Evolutionary conservation across 2,113 vertebrate species (phyloP).

Genomic region (Leptobrachium ailaonicum): DNA sequence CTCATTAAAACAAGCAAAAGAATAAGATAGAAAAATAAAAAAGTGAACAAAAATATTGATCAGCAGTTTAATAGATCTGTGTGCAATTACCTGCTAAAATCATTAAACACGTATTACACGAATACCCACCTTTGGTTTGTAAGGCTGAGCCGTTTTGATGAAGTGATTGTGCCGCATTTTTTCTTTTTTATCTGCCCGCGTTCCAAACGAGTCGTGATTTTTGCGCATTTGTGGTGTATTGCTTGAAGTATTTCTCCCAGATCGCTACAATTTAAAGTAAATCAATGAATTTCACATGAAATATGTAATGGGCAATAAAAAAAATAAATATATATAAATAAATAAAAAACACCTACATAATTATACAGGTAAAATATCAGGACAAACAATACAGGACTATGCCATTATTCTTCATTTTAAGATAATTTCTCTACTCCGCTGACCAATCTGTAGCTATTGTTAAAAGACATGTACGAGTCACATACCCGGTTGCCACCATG

Average conservation of each 20-base stretch:
- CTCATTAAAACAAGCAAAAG: too few relatives aligned
- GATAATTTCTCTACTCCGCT: too few relatives aligned
- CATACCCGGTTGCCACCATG: conserved; percentile 88
- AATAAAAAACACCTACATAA: not conserved
- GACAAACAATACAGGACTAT: too few relatives aligned
- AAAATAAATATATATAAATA: not conserved
- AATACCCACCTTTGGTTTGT: conserved; percentile 89
- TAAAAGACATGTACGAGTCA: not conserved
- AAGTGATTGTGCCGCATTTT: conserved; percentile 97
- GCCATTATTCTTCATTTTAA: too few relatives aligned
- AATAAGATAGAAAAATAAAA: too few relatives aligned
- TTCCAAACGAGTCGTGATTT: conserved; percentile 89
- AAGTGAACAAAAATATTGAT: too few relatives aligned
- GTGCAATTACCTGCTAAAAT: too few relatives aligned
- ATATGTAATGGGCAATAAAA: not conserved
- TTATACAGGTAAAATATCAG: too few relatives aligned
- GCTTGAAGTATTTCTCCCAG: conserved; percentile 81
- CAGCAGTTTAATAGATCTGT: too few relatives aligned
- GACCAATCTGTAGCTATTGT: too few relatives aligned
- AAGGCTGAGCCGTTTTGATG: conserved; percentile 97
- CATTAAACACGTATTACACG: too few relatives aligned
- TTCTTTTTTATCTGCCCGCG: conserved; percentile 94
- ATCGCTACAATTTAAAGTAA: conserved; percentile 69
- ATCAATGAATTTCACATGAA: not conserved
- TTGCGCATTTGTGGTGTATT: conserved; percentile 86